phyloP scores from a whole-genome alignment of 2,113 vertebrate species.

The Eublepharis macularius region DNA sequence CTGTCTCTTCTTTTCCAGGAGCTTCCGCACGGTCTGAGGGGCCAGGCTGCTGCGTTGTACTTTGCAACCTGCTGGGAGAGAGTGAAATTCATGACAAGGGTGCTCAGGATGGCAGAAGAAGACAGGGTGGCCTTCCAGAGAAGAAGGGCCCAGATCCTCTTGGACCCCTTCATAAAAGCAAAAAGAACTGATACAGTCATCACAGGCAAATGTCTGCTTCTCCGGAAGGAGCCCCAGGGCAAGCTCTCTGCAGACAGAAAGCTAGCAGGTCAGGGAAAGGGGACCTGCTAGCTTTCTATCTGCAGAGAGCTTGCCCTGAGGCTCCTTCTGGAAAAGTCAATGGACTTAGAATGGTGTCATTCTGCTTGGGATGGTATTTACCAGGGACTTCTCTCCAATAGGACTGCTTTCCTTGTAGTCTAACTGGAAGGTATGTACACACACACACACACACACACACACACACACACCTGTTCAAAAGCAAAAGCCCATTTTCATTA shows the following conservation, averaged over 20 bases:
- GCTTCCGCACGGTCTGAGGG: conserved; percentile 88
- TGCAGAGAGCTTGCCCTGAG: not conserved
- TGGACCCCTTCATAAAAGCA: too few species aligned
- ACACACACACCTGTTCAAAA: too few species aligned
- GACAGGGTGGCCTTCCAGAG: not conserved
- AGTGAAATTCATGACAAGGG: not conserved
- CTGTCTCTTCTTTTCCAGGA: conserved; percentile 87
- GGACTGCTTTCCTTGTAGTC: too few species aligned
- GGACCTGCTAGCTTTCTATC: not conserved
- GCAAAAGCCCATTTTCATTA: too few species aligned
- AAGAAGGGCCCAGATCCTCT: not conserved
- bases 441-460: too few species aligned
- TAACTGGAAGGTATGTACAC: too few species aligned
- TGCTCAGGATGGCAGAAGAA: not conserved
- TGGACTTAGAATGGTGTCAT: too few species aligned
- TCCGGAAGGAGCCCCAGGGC: too few species aligned
- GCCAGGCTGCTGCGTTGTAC: conserved; percentile 73
- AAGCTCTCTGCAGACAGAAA: not conserved
- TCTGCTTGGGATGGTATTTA: too few species aligned
- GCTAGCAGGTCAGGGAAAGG: not conserved
- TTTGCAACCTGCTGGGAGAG: conserved; percentile 47
- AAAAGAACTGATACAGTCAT: not conserved
- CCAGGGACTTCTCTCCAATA: too few species aligned
- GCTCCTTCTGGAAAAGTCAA: too few species aligned
- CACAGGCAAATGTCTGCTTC: not conserved